Evolutionary conservation across 2,113 vertebrate genomes (phyloP).

Genomic region (Neopipo cinnamomea): DNA sequence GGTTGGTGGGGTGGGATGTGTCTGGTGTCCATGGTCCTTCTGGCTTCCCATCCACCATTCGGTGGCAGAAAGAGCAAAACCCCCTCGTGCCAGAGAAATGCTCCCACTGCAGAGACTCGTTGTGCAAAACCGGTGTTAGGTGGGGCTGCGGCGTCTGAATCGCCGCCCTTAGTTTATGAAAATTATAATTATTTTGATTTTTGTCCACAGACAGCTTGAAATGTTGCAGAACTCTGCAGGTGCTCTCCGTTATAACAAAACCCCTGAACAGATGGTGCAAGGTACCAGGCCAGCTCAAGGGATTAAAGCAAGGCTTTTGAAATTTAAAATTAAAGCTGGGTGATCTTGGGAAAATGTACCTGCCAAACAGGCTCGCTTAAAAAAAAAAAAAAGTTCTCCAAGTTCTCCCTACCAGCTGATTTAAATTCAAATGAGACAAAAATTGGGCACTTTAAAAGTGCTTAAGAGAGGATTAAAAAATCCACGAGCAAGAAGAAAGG

Average conservation of each 20-base stretch:
- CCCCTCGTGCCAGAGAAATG: not conserved
- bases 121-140: conserved; percentile 42
- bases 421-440: conserved; percentile 76
- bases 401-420: conserved; percentile 72
- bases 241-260: conserved; percentile 81
- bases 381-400: conserved; percentile 66
- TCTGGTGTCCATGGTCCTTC: not conserved
- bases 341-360: conserved; percentile 76
- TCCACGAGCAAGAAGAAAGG: conserved; percentile 26
- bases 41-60: not conserved
- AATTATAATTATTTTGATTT: conserved; percentile 84
- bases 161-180: conserved; percentile 70
- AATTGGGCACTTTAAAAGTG: conserved; percentile 73
- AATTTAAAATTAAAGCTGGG: conserved; percentile 83
- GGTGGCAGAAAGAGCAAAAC: conserved; percentile 1
- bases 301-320: conserved; percentile 84
- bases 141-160: conserved; percentile 63
- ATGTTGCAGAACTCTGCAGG: conserved; percentile 83
- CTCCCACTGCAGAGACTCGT: not conserved
- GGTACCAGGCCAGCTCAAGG: conserved; percentile 81
- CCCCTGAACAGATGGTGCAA: conserved; percentile 82
- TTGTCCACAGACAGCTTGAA: conserved; percentile 80
- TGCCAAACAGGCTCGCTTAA: conserved; percentile 72
- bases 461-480: conserved; percentile 61
- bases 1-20: fast-evolving